Conservation (phyloP, 2,888 invertebrate species). For the Icerya purchasi region DNA sequence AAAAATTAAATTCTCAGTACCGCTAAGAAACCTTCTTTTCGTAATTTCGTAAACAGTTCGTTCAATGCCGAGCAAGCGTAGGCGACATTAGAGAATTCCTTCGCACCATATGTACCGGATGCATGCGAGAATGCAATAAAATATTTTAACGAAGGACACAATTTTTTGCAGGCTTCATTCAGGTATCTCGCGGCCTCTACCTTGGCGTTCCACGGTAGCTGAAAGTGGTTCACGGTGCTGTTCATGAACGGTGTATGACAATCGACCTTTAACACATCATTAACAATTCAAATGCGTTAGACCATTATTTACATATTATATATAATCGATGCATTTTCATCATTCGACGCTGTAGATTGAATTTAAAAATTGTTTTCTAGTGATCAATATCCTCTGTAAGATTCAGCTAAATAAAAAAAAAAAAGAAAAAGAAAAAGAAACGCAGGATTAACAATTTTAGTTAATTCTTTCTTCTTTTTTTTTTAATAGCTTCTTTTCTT, state of each 20-base stretch:
- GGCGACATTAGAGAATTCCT: neutral
- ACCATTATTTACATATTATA: too few relatives aligned
- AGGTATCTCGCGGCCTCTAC: slow-evolving; percentile 10
- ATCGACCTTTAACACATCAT: slow-evolving; percentile 9
- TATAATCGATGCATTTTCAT: too few relatives aligned
- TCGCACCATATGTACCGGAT: neutral
- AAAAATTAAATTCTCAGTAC: too few relatives aligned
- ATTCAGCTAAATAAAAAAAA: too few relatives aligned
- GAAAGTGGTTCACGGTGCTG: slow-evolving; percentile 10
- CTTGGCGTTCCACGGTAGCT: slow-evolving; percentile 5
- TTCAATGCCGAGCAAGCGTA: slow-evolving; percentile 7
- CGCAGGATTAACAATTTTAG: too few relatives aligned
- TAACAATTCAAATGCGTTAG: too few relatives aligned
- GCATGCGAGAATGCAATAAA: slow-evolving; percentile 12
- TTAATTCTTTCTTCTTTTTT: too few relatives aligned
- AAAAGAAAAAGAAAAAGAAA: neutral
- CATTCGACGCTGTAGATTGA: too few relatives aligned
- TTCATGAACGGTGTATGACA: slow-evolving; percentile 1
- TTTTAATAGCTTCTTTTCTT: too few relatives aligned
- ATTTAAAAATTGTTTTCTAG: too few relatives aligned
- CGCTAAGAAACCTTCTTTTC: slow-evolving; percentile 2
- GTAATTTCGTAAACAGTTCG: neutral
- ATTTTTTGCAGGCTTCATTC: slow-evolving; percentile 11
- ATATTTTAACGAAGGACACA: slow-evolving; percentile 10
- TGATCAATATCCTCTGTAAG: too few relatives aligned